phyloP scores from a whole-genome alignment of 1,140 invertebrate species.

The Cheumatopsyche charites region DNA sequence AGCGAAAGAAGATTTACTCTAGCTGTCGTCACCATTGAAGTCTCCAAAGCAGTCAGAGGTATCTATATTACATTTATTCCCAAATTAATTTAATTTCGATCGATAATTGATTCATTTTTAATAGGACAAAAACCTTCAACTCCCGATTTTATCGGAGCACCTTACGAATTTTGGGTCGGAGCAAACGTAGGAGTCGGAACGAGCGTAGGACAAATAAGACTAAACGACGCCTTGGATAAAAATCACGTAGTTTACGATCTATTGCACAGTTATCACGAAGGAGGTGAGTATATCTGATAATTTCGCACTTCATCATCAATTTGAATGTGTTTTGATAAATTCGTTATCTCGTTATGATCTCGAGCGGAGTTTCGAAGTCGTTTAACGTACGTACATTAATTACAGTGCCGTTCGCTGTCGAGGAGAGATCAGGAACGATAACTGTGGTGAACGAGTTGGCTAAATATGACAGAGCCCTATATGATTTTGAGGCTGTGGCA shows the following conservation, averaged over 20 bases:
- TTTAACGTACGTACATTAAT: no score
- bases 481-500: slow-evolving; percentile 83
- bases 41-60: slow-evolving; percentile 64
- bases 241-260: slow-evolving; percentile 76
- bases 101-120: slow-evolving; percentile 26
- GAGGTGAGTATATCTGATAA: slow-evolving; percentile 61
- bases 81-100: neutral
- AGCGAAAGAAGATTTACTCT: slow-evolving; percentile 80
- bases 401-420: slow-evolving; percentile 85
- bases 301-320: neutral
- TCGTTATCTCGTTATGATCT: no score
- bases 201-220: slow-evolving; percentile 82
- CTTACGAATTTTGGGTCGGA: slow-evolving; percentile 89
- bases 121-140: slow-evolving; percentile 60
- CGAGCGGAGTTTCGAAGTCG: no score
- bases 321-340: no score
- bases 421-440: slow-evolving; percentile 86
- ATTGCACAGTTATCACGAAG: slow-evolving; percentile 80
- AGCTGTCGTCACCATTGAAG: slow-evolving; percentile 80
- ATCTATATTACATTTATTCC: slow-evolving; percentile 37
- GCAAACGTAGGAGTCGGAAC: slow-evolving; percentile 82
- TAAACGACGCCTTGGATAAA: slow-evolving; percentile 72
- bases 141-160: slow-evolving; percentile 85
- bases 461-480: slow-evolving; percentile 70
- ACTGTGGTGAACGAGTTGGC: slow-evolving; percentile 79